These are phyloP conservation scores for Eretmocerus hayati DNA, from an alignment of 2,888 invertebrate species.

Conservation along the genomic window DNA sequence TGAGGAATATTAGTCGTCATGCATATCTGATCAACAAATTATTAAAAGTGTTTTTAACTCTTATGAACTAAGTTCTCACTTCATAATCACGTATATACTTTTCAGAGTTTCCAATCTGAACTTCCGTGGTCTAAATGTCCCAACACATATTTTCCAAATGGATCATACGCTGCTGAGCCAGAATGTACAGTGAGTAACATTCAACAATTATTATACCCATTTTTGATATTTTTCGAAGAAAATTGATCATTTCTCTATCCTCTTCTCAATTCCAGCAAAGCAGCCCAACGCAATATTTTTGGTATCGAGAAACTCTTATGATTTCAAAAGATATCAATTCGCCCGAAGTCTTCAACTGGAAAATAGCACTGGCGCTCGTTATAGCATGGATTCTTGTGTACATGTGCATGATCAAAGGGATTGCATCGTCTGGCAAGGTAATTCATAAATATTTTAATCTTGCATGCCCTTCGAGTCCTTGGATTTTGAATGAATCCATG, in stretches of 20 bases:
- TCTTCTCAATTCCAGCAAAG: slow-evolving; percentile 54
- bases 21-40: too few relatives aligned
- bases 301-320: slow-evolving; percentile 89
- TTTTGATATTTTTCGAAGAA: too few relatives aligned
- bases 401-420: slow-evolving; percentile 95
- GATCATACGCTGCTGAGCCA: slow-evolving; percentile 70
- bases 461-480: too few relatives aligned
- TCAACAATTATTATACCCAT: neutral
- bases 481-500: neutral
- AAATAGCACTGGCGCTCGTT: slow-evolving; percentile 78
- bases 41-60: too few relatives aligned
- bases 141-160: slow-evolving; percentile 70
- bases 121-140: slow-evolving; percentile 91
- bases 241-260: neutral
- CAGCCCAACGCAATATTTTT: slow-evolving; percentile 90
- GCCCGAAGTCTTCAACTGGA: slow-evolving; percentile 84
- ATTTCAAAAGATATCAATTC: slow-evolving; percentile 82
- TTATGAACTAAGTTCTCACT: too few relatives aligned
- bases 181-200: slow-evolving; percentile 68
- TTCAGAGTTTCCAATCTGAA: slow-evolving; percentile 77
- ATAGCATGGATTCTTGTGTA: slow-evolving; percentile 92
- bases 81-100: slow-evolving; percentile 9
- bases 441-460: neutral
- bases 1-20: too few relatives aligned
- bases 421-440: slow-evolving; percentile 93